Evolutionary conservation across 2,797 vertebrate genomes (phyloP), one percentile per base, ranked within the genome.

Genomic region (Dallia pectoralis): DNA sequence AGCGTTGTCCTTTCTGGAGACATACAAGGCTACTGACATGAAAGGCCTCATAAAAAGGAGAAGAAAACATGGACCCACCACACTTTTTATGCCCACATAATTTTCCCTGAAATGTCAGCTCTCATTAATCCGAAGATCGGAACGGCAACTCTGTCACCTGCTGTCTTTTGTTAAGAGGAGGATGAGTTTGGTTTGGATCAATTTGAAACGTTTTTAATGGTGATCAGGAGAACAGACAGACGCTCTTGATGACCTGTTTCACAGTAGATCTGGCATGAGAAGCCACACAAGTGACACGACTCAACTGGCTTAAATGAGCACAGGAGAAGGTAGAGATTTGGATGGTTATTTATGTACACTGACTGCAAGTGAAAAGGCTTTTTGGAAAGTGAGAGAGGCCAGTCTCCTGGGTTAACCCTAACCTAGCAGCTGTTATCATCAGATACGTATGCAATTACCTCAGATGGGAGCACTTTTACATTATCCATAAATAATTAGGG

Each of bases 201-300:
- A 66, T 79, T 71, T 67, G 76, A 74, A 79, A 75, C 72, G 76
- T 9, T 44, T 44, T 44, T 12, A 44, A 74, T 59, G 29, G 79
- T 49, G 9, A 44, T 2, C 2, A 44, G 40, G 40, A 36, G 59
- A 81, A 72, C 77, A 77, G 70, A 18, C 27, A 62, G 63, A 76
- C 77, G 73, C 67, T 70, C 68, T 81, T 44, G 53, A 72, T 74
- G 56, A 68, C 51, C 81, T 71, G 69, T 79, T 68, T 70, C 15
- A 1, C 73, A 29, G 25, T 79, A 59, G 71, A 77, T 73, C 77
- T 70, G 71, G 73, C 69, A 79, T 71, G 2, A 53, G 27, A 25
- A 19, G 4, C 56, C 0, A 9, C 76, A 82, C 70, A 66, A 78
- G 77, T 78, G 27, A 48, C 73, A 27, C 32, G 47, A 63, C 71